A percentile compares a stretch with the other conserved stretches of the same genome.
phyloP scores from a whole-genome alignment of 2,888 invertebrate species.

The Nephrotoma flavescens region DNA sequence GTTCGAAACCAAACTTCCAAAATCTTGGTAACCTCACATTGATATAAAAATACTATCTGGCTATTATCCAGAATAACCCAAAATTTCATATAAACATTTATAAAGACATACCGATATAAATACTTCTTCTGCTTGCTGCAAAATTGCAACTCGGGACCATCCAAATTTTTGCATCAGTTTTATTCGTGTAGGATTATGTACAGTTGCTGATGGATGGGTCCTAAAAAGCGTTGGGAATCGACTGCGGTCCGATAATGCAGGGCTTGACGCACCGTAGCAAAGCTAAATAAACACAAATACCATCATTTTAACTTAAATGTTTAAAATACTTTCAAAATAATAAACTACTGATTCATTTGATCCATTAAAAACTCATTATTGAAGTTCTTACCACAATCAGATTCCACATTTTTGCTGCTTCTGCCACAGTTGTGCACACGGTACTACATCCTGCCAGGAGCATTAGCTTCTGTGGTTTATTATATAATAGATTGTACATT shows the following conservation, averaged over 20 bases:
- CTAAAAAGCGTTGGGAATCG: slow-evolving; percentile 96
- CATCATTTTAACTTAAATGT: neutral
- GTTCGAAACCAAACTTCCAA: too few species aligned
- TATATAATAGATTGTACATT: slow-evolving; percentile 96
- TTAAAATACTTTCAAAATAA: too few species aligned
- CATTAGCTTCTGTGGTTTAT: slow-evolving; percentile 85
- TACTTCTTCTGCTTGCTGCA: slow-evolving; percentile 98
- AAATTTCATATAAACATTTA: too few species aligned
- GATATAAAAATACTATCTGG: too few species aligned
- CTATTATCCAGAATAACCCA: too few species aligned
- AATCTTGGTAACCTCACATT: too few species aligned
- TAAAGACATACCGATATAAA: slow-evolving; percentile 64
- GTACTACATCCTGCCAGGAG: slow-evolving; percentile 94
- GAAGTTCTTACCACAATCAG: slow-evolving; percentile 86
- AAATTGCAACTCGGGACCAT: slow-evolving; percentile 93
- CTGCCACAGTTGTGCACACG: slow-evolving; percentile 97
- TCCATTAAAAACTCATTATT: neutral
- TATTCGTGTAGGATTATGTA: slow-evolving; percentile 95
- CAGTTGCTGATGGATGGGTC: slow-evolving; percentile 97
- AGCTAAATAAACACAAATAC: slow-evolving; percentile 45
- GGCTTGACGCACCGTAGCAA: slow-evolving; percentile 97
- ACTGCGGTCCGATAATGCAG: slow-evolving; percentile 90
- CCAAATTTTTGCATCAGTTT: slow-evolving; percentile 93
- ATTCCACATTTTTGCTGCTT: slow-evolving; percentile 99
- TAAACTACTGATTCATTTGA: neutral